These are phyloP conservation scores for Poeciliopsis prolifica DNA, from an alignment of 2,113 vertebrate genomes.

Conservation along the genomic window DNA sequence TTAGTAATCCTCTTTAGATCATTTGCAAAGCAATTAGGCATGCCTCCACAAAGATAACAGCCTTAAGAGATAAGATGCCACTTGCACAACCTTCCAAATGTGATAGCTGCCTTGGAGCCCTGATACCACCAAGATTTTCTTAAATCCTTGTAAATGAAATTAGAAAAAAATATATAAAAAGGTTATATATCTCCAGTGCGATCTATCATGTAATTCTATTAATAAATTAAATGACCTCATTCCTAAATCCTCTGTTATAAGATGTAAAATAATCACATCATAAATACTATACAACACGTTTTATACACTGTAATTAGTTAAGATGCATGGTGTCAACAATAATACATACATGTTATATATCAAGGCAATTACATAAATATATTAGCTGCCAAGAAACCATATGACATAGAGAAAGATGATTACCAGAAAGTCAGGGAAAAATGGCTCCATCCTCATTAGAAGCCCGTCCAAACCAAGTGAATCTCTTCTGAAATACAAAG, in stretches of 20 bases:
- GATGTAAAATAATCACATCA: slow-evolving; percentile 62
- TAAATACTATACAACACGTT: slow-evolving; percentile 56
- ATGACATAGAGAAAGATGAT: slow-evolving; percentile 28
- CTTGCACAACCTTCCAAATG: slow-evolving; percentile 72
- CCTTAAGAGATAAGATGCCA: slow-evolving; percentile 73
- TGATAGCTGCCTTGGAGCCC: slow-evolving; percentile 75
- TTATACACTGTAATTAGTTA: slow-evolving; percentile 57
- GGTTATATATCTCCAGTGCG: slow-evolving; percentile 54
- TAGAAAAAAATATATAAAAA: slow-evolving; percentile 54
- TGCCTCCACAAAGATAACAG: slow-evolving; percentile 73
- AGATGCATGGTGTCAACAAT: slow-evolving; percentile 53
- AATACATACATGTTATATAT: slow-evolving; percentile 56
- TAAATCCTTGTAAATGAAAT: slow-evolving; percentile 73
- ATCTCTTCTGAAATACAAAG: slow-evolving; percentile 53
- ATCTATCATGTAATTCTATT: slow-evolving; percentile 64
- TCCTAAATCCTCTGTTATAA: slow-evolving; percentile 64
- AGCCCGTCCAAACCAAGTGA: slow-evolving; percentile 15
- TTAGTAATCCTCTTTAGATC: slow-evolving; percentile 75
- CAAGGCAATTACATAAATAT: slow-evolving; percentile 65
- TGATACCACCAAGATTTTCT: slow-evolving; percentile 67
- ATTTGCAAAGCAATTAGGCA: slow-evolving; percentile 78
- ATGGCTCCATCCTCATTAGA: slow-evolving; percentile 21
- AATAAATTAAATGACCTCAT: slow-evolving; percentile 48
- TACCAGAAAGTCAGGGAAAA: slow-evolving; percentile 19
- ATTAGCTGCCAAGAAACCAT: slow-evolving; percentile 64